phyloP scores from a whole-genome alignment of 1,140 invertebrate species.

The Drosophila takahashii region DNA sequence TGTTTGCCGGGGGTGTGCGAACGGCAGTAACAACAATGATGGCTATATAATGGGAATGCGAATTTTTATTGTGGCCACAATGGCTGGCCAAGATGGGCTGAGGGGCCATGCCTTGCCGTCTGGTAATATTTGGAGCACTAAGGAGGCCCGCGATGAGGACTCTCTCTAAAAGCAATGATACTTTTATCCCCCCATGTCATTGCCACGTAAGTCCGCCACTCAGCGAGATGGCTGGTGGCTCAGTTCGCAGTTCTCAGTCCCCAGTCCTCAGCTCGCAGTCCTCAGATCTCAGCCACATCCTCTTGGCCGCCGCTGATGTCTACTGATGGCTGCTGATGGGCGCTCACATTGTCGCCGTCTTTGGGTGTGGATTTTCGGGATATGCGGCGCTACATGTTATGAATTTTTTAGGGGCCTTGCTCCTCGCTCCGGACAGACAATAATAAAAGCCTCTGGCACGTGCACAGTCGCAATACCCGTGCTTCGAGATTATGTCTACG shows the following conservation, averaged over 20 bases:
- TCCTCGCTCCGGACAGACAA: constrained; percentile 23
- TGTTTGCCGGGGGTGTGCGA: constrained; percentile 6
- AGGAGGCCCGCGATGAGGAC: constrained; percentile 23
- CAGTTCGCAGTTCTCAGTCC: constrained; percentile 15
- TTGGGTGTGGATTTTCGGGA: constrained; percentile 57
- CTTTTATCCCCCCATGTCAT: constrained; percentile 63
- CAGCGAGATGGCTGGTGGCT: constrained; percentile 44
- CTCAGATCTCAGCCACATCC: constrained; percentile 3
- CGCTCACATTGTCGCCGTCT: constrained; percentile 44
- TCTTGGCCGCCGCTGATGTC: constrained; percentile 35
- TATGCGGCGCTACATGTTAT: constrained; percentile 55
- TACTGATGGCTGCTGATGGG: constrained; percentile 54
- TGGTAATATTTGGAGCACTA: constrained; percentile 30
- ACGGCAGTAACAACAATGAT: constrained; percentile 38
- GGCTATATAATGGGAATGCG: constrained; percentile 53
- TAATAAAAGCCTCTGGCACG: constrained; percentile 57
- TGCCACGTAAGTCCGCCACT: constrained; percentile 63
- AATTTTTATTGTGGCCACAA: constrained; percentile 60
- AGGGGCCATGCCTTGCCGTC: background rate
- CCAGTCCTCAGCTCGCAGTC: background rate
- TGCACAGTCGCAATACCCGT: constrained; percentile 47
- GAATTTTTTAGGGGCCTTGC: constrained; percentile 53
- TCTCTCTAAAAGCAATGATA: constrained; percentile 56
- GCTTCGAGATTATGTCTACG: constrained; percentile 64
- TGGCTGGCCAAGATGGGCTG: constrained; percentile 14